These are phyloP conservation scores for Agrenia bidenticulata DNA, from an alignment of 2,888 invertebrate species.

Conservation along the genomic window DNA sequence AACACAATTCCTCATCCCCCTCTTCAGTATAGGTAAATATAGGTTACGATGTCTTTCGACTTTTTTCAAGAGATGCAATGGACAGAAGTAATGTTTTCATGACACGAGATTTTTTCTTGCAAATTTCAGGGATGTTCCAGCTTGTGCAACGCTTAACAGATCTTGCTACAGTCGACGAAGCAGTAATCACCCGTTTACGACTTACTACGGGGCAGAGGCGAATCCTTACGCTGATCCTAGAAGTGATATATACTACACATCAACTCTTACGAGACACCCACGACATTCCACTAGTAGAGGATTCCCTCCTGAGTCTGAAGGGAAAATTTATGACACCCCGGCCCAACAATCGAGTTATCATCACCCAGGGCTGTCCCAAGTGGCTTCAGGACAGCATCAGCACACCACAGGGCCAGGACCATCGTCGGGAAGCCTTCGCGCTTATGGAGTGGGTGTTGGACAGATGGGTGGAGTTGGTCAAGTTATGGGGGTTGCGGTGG, in stretches of 20 bases:
- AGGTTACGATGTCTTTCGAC: no score
- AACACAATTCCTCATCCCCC: conserved; percentile 53
- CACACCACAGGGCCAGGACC: conserved; percentile 25
- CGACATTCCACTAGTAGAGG: conserved; percentile 39
- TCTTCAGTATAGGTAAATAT: conserved; percentile 48
- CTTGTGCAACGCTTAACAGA: conserved; percentile 51
- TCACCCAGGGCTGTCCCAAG: conserved; percentile 30
- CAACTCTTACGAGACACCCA: conserved; percentile 50
- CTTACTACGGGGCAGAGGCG: conserved; percentile 43
- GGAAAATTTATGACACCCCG: conserved; percentile 46
- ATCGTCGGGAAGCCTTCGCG: conserved; percentile 37
- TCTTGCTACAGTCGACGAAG: conserved; percentile 48
- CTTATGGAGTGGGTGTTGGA: conserved; percentile 42
- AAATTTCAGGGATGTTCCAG: conserved; percentile 50
- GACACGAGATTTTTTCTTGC: conserved; percentile 8
- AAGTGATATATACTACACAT: conserved; percentile 53
- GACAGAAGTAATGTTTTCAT: background rate
- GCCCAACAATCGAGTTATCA: conserved; percentile 34
- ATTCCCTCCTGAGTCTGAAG: conserved; percentile 36
- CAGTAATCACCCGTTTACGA: conserved; percentile 44
- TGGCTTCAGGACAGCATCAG: conserved; percentile 9
- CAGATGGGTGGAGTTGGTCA: conserved; percentile 29
- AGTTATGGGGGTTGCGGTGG: conserved; percentile 3
- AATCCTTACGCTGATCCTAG: conserved; percentile 50
- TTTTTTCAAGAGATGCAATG: no score